Percentiles rank a stretch among this genome's conserved stretches.
These are phyloP conservation scores for Tridacna gigas DNA, from an alignment of 2,888 invertebrate genomes.

Conservation along the genomic window DNA sequence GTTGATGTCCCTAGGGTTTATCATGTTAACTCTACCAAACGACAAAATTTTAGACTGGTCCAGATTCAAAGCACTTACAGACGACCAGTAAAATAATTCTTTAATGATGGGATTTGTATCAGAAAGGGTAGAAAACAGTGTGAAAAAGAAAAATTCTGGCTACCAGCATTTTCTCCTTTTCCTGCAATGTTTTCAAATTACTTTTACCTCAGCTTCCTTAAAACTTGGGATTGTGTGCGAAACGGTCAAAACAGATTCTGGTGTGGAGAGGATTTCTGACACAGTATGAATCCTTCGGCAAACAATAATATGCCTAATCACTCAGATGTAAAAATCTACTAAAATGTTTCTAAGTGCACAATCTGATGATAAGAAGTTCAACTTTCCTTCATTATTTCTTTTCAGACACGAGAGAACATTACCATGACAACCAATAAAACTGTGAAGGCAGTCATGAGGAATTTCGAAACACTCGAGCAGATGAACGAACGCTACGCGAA, in stretches of 20 bases:
- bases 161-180: neutral
- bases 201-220: neutral
- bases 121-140: neutral
- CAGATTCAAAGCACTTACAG: neutral
- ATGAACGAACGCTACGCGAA: conserved; percentile 50
- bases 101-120: neutral
- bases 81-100: neutral
- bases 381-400: neutral
- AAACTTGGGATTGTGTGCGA: neutral
- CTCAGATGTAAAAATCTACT: no score
- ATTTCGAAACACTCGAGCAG: conserved; percentile 42
- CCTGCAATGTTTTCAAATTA: neutral
- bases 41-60: no score
- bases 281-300: no score
- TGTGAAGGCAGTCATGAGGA: neutral
- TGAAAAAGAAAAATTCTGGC: neutral
- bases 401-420: neutral
- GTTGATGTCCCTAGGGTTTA: no score
- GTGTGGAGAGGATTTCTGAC: neutral
- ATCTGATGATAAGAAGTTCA: neutral
- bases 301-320: no score
- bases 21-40: no score
- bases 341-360: no score
- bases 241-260: neutral
- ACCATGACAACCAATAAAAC: neutral